phyloP scores from a whole-genome alignment of 2,888 invertebrate species.

The Calameuta filiformis region DNA sequence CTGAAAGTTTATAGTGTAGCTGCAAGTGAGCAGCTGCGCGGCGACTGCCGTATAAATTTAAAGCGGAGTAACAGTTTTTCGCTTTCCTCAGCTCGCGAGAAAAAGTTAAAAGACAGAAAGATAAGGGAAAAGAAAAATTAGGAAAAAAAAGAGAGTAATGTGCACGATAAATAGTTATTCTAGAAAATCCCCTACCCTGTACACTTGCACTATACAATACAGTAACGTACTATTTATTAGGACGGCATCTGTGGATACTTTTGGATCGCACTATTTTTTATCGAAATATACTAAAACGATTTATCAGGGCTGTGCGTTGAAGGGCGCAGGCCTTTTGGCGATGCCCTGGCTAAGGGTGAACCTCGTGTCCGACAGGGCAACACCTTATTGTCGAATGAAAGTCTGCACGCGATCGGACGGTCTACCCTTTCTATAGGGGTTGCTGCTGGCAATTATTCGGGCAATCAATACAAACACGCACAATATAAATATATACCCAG shows the following conservation, averaged over 20 bases:
- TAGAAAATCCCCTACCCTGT: not conserved
- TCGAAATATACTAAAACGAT: not conserved
- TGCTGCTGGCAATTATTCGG: not conserved
- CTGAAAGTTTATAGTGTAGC: not conserved
- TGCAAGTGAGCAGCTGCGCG: too few relatives aligned
- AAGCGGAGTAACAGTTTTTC: too few relatives aligned
- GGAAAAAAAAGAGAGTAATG: not conserved
- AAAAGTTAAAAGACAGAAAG: too few relatives aligned
- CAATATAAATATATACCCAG: not conserved
- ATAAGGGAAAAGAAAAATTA: too few relatives aligned
- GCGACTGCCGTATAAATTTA: too few relatives aligned
- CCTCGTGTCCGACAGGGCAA: not conserved
- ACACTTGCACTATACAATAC: not conserved
- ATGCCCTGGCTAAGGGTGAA: not conserved
- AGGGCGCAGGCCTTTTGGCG: not conserved
- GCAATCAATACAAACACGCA: not conserved
- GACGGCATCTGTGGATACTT: not conserved
- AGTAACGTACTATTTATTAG: too few relatives aligned
- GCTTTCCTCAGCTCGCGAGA: too few relatives aligned
- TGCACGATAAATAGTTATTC: not conserved
- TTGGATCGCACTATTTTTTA: not conserved
- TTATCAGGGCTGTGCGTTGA: not conserved
- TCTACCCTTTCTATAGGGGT: not conserved
- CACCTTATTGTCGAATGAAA: not conserved
- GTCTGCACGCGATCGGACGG: not conserved